Base-by-base conservation (phyloP, 2,888 invertebrate species). In the Lissocephala sabroskyi region DNA sequence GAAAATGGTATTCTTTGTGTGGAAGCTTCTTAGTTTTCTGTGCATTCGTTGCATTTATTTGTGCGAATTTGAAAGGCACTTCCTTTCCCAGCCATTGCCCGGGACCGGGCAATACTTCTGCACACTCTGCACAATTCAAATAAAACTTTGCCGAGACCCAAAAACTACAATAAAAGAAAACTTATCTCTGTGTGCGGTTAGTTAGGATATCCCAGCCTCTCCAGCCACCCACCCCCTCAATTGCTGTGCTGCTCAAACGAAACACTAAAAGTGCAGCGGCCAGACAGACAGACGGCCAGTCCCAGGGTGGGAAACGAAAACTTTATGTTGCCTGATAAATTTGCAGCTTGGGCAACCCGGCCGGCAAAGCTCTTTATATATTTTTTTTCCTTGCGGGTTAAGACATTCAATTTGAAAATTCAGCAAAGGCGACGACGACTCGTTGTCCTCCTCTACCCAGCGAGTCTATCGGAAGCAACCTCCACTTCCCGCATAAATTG, bases 391-490 rank as follows among this genome's bases (percentile, higher is more conserved):
- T n/a, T n/a, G n/a, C 47, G 65, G 59, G 59, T 60, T 57, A 65
- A 70, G 64, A 76, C 70, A 74, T 74, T 76, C 78, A 75, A 67
- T 75, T 71, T 67, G 60, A 49, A 67, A 59, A 56, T 75, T 68
- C 23, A 7, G 23, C 7, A 23, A 3, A 23, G 23, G 7, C 23
- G 23, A 23, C 14, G 16, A 35, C 11, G 3, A 5, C 14, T 11
- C 33, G 5, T 23, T 7, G 7, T 23, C 23, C 23, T 23, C 7
- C 23, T 23, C n/a, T n/a, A n/a, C n/a, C n/a, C n/a, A n/a, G n/a
- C n/a, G n/a, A n/a, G n/a, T n/a, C n/a, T n/a, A n/a, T 29, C 11
- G 29, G 29, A 13, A 16, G 13, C 14, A 16, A 16, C 16, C 33
- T 13, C 13, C 35, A 10, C 14, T 13, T 16, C 16, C 16, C 59